Evolutionary conservation across 2,797 vertebrate genomes (phyloP).

Genomic region (Sebastolobus alascanus): DNA sequence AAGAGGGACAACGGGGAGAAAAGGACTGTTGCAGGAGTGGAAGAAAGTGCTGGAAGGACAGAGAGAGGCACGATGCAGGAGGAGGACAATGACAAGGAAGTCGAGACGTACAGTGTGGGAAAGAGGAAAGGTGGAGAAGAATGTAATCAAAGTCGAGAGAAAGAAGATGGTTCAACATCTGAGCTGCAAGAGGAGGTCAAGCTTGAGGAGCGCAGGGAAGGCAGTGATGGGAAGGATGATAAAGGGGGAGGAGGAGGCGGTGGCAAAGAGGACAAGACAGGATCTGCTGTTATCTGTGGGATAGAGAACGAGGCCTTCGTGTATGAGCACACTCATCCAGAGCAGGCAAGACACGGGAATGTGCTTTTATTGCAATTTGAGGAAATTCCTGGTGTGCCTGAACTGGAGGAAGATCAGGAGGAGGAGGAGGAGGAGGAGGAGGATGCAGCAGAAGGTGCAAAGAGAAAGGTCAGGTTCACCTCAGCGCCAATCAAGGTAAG

Average conservation of each 20-base stretch:
- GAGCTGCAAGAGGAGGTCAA: slow-evolving; percentile 33
- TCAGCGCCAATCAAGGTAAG: slow-evolving; percentile 91
- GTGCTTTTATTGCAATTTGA: slow-evolving; percentile 73
- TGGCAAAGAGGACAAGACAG: slow-evolving; percentile 69
- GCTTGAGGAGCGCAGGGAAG: slow-evolving; percentile 12
- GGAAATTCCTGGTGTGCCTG: slow-evolving; percentile 89
- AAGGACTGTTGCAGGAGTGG: slow-evolving; percentile 33
- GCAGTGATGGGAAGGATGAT: slow-evolving; percentile 22
- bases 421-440: slow-evolving; percentile 67
- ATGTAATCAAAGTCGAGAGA: slow-evolving; percentile 17
- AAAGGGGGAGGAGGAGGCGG: slow-evolving; percentile 20
- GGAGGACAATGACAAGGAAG: slow-evolving; percentile 28
- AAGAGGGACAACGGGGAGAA: slow-evolving; percentile 33
- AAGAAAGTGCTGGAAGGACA: slow-evolving; percentile 24
- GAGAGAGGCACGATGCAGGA: slow-evolving; percentile 34
- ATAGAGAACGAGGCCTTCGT: slow-evolving; percentile 89
- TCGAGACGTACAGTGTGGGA: background rate
- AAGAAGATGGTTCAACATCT: slow-evolving; percentile 22
- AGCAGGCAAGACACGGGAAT: slow-evolving; percentile 36
- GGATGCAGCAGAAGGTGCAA: slow-evolving; percentile 43
- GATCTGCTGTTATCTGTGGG: slow-evolving; percentile 70
- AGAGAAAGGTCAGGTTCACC: slow-evolving; percentile 89
- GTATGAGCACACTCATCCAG: slow-evolving; percentile 75
- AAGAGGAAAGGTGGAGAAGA: slow-evolving; percentile 19
- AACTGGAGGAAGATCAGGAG: slow-evolving; percentile 83